Evolutionary conservation across 2,797 vertebrate genomes (phyloP), one percentile per base, ranked within the genome.

Genomic region (Clarias platycephalus): DNA sequence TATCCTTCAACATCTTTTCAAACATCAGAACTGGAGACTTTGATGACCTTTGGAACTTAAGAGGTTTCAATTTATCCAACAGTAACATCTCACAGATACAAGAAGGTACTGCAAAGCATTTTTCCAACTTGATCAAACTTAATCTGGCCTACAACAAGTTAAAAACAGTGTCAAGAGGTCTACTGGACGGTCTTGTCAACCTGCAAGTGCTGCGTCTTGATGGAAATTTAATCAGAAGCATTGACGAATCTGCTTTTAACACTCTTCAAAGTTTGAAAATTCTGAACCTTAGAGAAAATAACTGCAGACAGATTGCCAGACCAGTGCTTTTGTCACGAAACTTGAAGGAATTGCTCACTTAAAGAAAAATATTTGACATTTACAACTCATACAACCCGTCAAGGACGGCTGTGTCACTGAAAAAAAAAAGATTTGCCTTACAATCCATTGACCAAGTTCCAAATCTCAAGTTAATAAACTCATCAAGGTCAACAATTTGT

Each of bases 1-100:
- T 93, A 81, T 91, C 90, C 26, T 82, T 83, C 53, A 93, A 92
- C 77, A 74, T 1, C 12, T 90, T 92, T 53, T 12, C 63, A 80
- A 49, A 76, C 5, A 88, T 92, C 80, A 64, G 83, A 53, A 57
- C 55, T 18, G 26, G 15, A 67, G 88, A 91, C 37, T 90, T 92
- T 24, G 66, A 70, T 2, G 84, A 90, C 28, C 31, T 93, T 31
- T 87, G 31, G 26, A 63, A 75, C 49, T 58, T 89, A 4, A 68
- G 70, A 40, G 1, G 82, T 49, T 58, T 93, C 81, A 91, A 92
- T 44, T 34, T 89, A 67, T 91, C 91, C 16, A 40, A 84, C 28
- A 92, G 89, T 57, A 67, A 64, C 3, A 87, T 91, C n/a, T 49
- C 63, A 13, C 16, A 57, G 34, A 87, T 91, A 79, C 77, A 89